Base-by-base conservation (phyloP, 2,797 vertebrate genomes). In the Hippopotamyrus pictus region DNA sequence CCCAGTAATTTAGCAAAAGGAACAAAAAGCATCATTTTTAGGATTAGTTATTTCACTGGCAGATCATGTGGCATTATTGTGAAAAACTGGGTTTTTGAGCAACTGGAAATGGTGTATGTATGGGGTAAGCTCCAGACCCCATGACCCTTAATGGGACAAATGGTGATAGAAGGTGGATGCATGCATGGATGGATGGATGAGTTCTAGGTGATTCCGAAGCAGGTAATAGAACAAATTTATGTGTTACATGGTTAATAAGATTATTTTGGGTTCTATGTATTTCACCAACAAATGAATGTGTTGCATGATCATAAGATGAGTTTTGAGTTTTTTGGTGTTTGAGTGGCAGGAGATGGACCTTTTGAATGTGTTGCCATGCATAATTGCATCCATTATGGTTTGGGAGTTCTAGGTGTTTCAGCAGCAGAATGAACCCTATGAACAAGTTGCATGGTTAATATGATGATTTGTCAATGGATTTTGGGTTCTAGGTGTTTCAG, bases 281-380 rank as follows among this genome's bases (percentile, higher is more conserved):
- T 99, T 91, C 97, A 99, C 93, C 95, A 98, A 1, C 94, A 98
- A n/a, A 97, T 99, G 91, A 95, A 93, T 65, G 93, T 96, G 88
- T 95, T 98, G 53, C 95, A 98, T 89, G 97, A 96, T 86, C 9
- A 65, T 12, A 65, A 9, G 22, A 65, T 65, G 9, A 12, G 12
- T 65, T 65, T 11, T 11, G 22, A 17, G 59, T 25, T 65, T 25
- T 25, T 11, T 19, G 9, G 62, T 65, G 11, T 65, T 65, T 65
- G 22, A 65, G 62, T 29, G 22, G 62, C 9, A 4, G 22, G 25
- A 4, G 22, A 65, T 65, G 62, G 62, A 65, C 22, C 25, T 25
- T 65, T 25, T 12, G 3, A 65, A 65, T 29, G 62, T 65, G 62
- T 29, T 65, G 9, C 62, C 25, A 29, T 65, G 62, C 8, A 25